Percentiles rank a stretch among this genome's conserved stretches.
Conservation (phyloP, 1,140 invertebrate species). For the Triops cancriformis region DNA sequence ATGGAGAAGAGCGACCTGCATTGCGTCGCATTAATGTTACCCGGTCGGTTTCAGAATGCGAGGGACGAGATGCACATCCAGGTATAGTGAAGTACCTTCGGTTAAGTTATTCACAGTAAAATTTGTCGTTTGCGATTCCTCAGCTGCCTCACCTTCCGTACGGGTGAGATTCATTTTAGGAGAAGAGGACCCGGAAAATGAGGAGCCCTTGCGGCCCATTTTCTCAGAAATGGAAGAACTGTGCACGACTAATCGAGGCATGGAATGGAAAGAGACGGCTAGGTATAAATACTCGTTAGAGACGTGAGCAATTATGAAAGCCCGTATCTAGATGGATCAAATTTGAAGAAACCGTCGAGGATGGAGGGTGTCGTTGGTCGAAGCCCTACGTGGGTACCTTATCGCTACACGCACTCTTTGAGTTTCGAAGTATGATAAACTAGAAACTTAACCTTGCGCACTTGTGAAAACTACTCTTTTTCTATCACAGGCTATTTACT, state of each 20-base stretch:
- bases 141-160: slow-evolving; percentile 57
- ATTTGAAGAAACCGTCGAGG: slow-evolving; percentile 90
- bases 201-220: slow-evolving; percentile 52
- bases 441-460: not conserved
- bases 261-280: slow-evolving; percentile 96
- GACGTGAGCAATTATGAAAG: not conserved
- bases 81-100: not conserved
- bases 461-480: slow-evolving; percentile 39
- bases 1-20: not conserved
- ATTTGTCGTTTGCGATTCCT: not conserved
- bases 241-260: slow-evolving; percentile 71
- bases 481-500: slow-evolving; percentile 60
- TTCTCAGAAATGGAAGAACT: slow-evolving; percentile 96
- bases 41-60: not conserved
- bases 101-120: not conserved
- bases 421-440: slow-evolving; percentile 50
- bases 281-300: slow-evolving; percentile 46
- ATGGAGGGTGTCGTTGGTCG: slow-evolving; percentile 87
- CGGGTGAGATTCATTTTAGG: slow-evolving; percentile 92
- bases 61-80: not conserved
- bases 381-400: slow-evolving; percentile 89
- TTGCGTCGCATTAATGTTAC: not conserved
- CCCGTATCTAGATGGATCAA: slow-evolving; percentile 69
- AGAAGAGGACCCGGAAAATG: slow-evolving; percentile 63
- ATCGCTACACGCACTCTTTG: slow-evolving; percentile 81